These are phyloP conservation scores for Beris morrisii DNA, from an alignment of 2,888 invertebrate genomes.

Conservation along the genomic window DNA sequence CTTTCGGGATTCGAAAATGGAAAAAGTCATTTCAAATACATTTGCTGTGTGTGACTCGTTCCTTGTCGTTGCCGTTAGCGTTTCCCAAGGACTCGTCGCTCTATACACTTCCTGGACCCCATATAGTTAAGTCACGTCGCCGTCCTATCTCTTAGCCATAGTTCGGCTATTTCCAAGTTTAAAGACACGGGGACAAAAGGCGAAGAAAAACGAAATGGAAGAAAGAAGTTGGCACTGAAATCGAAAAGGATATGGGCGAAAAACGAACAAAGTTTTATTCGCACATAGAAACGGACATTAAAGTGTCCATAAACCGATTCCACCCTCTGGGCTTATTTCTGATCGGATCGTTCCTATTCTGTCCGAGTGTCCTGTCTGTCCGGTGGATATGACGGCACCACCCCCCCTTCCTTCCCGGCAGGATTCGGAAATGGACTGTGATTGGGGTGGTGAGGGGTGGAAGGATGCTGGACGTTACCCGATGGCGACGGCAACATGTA, in stretches of 20 bases:
- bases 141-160: slow-evolving; percentile 3
- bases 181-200: slow-evolving; percentile 4
- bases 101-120: neutral
- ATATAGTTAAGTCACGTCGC: slow-evolving; percentile 24
- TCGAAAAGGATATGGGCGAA: neutral
- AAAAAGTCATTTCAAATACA: slow-evolving; percentile 29
- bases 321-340: slow-evolving; percentile 10
- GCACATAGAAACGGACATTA: slow-evolving; percentile 30
- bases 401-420: neutral
- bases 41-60: slow-evolving; percentile 18
- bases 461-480: neutral
- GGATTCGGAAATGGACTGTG: neutral
- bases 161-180: slow-evolving; percentile 14
- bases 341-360: slow-evolving; percentile 19
- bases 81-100: slow-evolving; percentile 1
- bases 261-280: slow-evolving; percentile 28
- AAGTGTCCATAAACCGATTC: slow-evolving; percentile 24
- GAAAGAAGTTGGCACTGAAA: slow-evolving; percentile 7
- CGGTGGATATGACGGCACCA: neutral
- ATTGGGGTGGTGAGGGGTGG: neutral
- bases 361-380: slow-evolving; percentile 7
- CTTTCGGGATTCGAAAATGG: slow-evolving; percentile 17
- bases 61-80: slow-evolving; percentile 5
- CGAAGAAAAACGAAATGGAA: neutral
- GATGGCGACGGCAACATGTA: slow-evolving; percentile 5